A percentile compares a stretch with the other conserved stretches of the same genome.
Conservation (phyloP, 37 sponge, comb jelly and placozoan species). For the Theonella swinhoei region DNA sequence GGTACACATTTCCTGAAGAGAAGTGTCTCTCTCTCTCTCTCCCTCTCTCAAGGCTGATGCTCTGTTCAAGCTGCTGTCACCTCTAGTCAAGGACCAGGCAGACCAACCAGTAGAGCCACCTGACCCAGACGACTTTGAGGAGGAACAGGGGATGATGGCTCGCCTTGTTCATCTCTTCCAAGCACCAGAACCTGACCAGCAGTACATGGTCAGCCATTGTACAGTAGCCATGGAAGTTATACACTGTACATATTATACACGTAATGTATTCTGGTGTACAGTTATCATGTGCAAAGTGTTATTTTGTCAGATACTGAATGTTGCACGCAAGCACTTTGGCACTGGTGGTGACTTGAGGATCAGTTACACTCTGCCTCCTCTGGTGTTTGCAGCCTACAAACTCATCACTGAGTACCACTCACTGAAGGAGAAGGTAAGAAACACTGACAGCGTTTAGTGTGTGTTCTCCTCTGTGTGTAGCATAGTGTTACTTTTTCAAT, state of each 20-base stretch:
- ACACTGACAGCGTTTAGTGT: background rate
- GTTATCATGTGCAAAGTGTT: background rate
- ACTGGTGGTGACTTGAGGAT: conserved; percentile 85
- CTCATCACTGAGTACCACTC: conserved; percentile 75
- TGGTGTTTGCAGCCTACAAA: conserved; percentile 88
- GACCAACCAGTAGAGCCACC: conserved; percentile 82
- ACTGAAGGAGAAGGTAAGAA: conserved; percentile 64
- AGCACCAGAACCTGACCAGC: conserved; percentile 85
- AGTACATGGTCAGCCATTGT: conserved; percentile 75
- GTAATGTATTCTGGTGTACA: background rate
- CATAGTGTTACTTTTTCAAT: background rate
- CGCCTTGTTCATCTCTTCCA: conserved; percentile 84
- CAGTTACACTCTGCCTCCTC: conserved; percentile 81
- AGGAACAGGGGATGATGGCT: conserved; percentile 92
- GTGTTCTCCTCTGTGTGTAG: background rate
- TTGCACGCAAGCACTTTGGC: conserved; percentile 84
- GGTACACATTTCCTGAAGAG: too few species aligned
- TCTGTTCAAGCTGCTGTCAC: conserved; percentile 77
- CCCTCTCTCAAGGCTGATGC: conserved; percentile 58
- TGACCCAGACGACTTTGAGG: conserved; percentile 94
- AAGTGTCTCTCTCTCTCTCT: too few species aligned
- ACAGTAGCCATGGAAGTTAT: background rate
- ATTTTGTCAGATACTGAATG: conserved; percentile 79
- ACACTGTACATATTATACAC: too few species aligned
- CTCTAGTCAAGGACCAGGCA: conserved; percentile 80